phyloP scores from a whole-genome alignment of 35 echinoderm and acorn worm genomes.

The Ophiothrix spiculata region DNA sequence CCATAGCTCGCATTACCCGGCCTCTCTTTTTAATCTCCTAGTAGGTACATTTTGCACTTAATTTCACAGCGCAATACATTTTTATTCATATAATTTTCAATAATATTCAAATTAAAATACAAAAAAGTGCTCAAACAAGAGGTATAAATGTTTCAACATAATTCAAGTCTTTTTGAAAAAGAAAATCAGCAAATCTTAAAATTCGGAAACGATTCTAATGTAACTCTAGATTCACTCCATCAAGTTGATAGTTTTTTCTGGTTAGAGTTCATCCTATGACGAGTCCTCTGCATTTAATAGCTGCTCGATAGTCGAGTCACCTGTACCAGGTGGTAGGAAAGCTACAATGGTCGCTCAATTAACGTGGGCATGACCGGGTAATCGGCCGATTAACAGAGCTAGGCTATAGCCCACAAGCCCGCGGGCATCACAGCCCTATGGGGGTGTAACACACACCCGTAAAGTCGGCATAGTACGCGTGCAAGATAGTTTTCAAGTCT shows the following conservation, averaged over 20 bases:
- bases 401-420: constrained; percentile 9
- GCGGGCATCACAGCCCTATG: not conserved
- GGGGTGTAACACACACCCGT: not conserved
- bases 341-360: constrained; percentile 38
- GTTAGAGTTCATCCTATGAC: not conserved
- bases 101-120: not conserved
- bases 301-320: constrained; percentile 33
- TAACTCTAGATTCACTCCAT: not conserved
- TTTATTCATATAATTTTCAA: not conserved
- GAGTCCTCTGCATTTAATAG: constrained; percentile 32
- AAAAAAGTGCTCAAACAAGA: not conserved
- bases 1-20: not conserved
- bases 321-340: constrained; percentile 21
- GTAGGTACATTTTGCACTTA: not conserved
- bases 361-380: constrained; percentile 30
- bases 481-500: not conserved
- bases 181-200: not conserved
- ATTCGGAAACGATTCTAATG: not conserved
- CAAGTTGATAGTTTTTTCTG: not conserved
- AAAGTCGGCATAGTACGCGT: not conserved
- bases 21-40: not conserved
- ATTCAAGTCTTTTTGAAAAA: not conserved
- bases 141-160: not conserved
- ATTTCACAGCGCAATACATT: not conserved
- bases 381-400: constrained; percentile 31